phyloP scores from a whole-genome alignment of 2,113 vertebrate species.

The Amblyornis subalaris region DNA sequence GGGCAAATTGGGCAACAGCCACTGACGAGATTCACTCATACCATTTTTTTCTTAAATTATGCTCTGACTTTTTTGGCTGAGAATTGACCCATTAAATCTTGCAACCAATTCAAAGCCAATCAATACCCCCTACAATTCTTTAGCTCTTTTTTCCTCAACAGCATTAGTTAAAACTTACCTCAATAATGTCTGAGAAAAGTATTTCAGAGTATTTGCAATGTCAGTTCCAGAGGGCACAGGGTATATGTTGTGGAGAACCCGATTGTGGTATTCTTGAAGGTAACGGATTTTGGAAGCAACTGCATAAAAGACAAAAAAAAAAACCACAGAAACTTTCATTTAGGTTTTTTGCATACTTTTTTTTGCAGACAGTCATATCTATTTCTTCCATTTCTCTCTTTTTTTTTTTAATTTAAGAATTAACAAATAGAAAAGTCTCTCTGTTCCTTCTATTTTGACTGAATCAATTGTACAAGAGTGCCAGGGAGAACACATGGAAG shows the following conservation, averaged over 20 bases:
- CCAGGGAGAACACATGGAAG: not conserved
- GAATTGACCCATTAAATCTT: constrained; percentile 45
- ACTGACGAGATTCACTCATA: not conserved
- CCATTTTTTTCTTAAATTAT: constrained; percentile 5
- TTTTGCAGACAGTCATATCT: not conserved
- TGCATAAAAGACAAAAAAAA: constrained; percentile 81
- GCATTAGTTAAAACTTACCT: constrained; percentile 89
- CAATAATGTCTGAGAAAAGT: constrained; percentile 99
- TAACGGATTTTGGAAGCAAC: constrained; percentile 99
- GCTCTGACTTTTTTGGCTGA: constrained; percentile 67
- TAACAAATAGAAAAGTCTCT: not conserved
- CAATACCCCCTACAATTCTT: constrained; percentile 9
- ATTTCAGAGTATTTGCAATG: constrained; percentile 99
- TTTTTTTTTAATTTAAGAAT: not conserved
- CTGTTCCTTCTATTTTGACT: not conserved
- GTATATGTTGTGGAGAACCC: constrained; percentile 98
- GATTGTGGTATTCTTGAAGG: constrained; percentile 99
- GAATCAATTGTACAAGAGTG: not conserved
- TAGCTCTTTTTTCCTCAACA: constrained; percentile 58
- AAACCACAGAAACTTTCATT: constrained; percentile 58
- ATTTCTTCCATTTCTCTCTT: not conserved
- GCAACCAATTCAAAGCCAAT: constrained; percentile 46
- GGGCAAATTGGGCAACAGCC: constrained; percentile 58
- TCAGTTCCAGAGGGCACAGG: constrained; percentile 99
- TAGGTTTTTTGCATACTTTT: not conserved